These are phyloP conservation scores for Idris sp. DNA, from an alignment of 1,140 invertebrate genomes.

Conservation along the genomic window DNA sequence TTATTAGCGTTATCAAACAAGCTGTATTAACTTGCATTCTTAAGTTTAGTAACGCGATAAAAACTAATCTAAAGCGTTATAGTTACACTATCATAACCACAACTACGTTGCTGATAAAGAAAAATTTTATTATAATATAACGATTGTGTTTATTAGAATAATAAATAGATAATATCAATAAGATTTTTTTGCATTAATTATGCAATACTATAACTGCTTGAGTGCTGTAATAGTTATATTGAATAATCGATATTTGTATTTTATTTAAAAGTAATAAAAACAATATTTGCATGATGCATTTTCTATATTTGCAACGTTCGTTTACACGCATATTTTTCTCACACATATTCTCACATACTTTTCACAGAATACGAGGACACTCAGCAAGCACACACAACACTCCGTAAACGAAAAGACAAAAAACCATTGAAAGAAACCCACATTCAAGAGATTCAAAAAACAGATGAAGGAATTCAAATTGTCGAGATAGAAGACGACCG, in stretches of 20 bases:
- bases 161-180: not conserved
- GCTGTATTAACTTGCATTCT: no score
- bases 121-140: not conserved
- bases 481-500: slow-evolving; percentile 65
- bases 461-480: slow-evolving; percentile 71
- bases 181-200: no score
- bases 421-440: slow-evolving; percentile 70
- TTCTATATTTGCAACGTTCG: slow-evolving; percentile 24
- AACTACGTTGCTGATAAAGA: slow-evolving; percentile 7
- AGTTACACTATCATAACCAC: slow-evolving; percentile 16
- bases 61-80: slow-evolving; percentile 28
- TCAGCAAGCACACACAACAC: slow-evolving; percentile 76
- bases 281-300: no score
- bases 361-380: slow-evolving; percentile 80
- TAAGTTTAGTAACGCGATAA: no score
- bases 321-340: slow-evolving; percentile 58
- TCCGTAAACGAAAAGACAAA: slow-evolving; percentile 74
- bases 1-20: no score
- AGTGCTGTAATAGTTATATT: not conserved
- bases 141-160: not conserved
- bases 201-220: no score
- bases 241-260: not conserved
- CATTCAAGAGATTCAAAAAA: slow-evolving; percentile 66
- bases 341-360: slow-evolving; percentile 78
- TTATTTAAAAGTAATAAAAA: not conserved